Evolutionary conservation across 2,113 vertebrate species (phyloP), one percentile per base, ranked within the genome.

Genomic region (Scopus umbretta): DNA sequence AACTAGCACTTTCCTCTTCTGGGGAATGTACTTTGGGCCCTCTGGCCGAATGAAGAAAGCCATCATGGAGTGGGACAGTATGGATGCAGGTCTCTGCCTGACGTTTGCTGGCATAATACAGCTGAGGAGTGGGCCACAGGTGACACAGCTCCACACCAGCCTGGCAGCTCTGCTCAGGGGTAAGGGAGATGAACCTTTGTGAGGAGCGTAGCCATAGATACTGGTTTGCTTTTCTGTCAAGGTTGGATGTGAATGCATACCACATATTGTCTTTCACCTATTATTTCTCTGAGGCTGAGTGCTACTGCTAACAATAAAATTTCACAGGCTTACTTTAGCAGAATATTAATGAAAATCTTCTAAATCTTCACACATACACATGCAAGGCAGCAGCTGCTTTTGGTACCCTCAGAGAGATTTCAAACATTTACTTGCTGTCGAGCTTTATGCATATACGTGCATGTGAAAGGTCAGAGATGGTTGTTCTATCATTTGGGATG

Each of bases 321-420:
- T 96, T 87, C 93, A 88, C 78, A 49, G 67, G 58, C 53, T 80
- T 94, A 80, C 89, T 94, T 82, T 73, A 83, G 62, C 74, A 90
- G 96, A 96, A 97, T 97, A 90, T 91, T 94, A 96, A 97, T 96
- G 92, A 82, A 92, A 96, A 66, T 83, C 75, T 97, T 95, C 87
- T 55, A 66, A 95, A 92, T 92, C 93, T 90, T 93, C 11, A 17
- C 87, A 91, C 87, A 96, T 82, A 88, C 49, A 40, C 67, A 73
- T 63, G n/a, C 91, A 66, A 87, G 71, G 63, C 45, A 90, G 81
- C 76, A 89, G 58, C 91, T 94, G 94, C 73, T 90, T 94, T 91
- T 86, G 71, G 49, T 93, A 80, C 63, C 90, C 74, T 2, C 30
- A 88, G 93, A 86, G 84, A 95, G 89, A 82, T 94, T 93, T 94